phyloP scores from a whole-genome alignment of 2,888 invertebrate species.

The Heteropelma amictum region DNA sequence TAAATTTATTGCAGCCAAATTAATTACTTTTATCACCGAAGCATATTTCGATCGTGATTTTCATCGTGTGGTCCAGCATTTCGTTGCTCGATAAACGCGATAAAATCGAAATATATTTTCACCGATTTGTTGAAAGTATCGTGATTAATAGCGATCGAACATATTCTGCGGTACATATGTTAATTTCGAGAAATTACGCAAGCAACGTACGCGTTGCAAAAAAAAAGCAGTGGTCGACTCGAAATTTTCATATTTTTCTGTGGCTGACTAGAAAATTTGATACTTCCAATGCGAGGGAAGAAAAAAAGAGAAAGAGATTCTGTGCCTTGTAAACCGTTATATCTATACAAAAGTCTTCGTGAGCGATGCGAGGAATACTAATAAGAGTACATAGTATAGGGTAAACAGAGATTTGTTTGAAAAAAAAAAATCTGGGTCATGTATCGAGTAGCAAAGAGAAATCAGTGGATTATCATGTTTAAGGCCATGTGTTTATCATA shows the following conservation, averaged over 20 bases:
- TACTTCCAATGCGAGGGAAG: conserved; percentile 1
- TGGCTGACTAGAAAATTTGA: conserved; percentile 22
- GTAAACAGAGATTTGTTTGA: conserved; percentile 18
- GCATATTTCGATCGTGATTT: too few relatives aligned
- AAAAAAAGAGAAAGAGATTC: conserved; percentile 10
- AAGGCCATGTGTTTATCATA: not conserved
- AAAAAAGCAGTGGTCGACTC: not conserved
- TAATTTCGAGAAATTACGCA: too few relatives aligned
- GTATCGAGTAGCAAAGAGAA: conserved; percentile 36
- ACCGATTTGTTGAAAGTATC: too few relatives aligned
- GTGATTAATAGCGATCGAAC: too few relatives aligned
- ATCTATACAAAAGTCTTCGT: not conserved
- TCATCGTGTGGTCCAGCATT: too few relatives aligned
- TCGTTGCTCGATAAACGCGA: too few relatives aligned
- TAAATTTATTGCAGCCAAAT: too few relatives aligned
- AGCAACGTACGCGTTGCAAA: not conserved
- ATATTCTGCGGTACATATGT: too few relatives aligned
- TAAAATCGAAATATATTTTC: too few relatives aligned
- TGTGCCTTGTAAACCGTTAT: conserved; percentile 12
- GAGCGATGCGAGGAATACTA: conserved; percentile 15
- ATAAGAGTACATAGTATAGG: not conserved
- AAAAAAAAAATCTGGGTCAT: conserved; percentile 46
- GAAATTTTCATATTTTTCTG: not conserved
- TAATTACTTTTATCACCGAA: too few relatives aligned
- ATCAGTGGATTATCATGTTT: conserved; percentile 5